phyloP scores from a whole-genome alignment of 2,113 vertebrate species.

The Microtus ochrogaster region DNA sequence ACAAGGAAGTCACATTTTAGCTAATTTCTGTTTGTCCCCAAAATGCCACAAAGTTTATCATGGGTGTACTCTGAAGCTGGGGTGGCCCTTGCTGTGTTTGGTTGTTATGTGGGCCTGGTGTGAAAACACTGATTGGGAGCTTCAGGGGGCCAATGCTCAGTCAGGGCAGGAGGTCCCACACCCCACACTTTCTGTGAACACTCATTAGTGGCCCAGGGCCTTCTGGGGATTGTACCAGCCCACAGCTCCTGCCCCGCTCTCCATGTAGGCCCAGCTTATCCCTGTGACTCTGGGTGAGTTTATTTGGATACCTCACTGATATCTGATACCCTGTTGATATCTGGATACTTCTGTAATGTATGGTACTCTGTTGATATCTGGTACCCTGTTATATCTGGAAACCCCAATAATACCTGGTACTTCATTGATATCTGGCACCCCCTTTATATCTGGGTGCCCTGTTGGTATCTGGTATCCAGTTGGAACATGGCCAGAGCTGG shows the following conservation, averaged over 20 bases:
- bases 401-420: no score
- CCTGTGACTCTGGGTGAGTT: background rate
- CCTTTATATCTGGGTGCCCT: background rate
- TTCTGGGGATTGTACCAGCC: background rate
- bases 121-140: background rate
- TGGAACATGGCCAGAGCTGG: no score
- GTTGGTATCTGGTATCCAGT: background rate
- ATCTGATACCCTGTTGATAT: background rate
- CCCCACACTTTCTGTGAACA: background rate
- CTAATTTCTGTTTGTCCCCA: accelerated
- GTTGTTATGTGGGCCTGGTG: accelerated
- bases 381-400: background rate
- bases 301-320: background rate
- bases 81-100: background rate
- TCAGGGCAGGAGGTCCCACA: background rate
- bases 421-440: background rate
- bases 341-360: background rate
- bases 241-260: background rate
- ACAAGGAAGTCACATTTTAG: background rate
- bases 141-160: background rate
- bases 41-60: accelerated
- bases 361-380: background rate
- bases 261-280: background rate
- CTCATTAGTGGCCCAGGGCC: background rate
- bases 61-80: background rate